Percentiles rank a stretch among this genome's conserved stretches.
phyloP scores from a whole-genome alignment of 2,113 vertebrate species.

The Sula dactylatra region DNA sequence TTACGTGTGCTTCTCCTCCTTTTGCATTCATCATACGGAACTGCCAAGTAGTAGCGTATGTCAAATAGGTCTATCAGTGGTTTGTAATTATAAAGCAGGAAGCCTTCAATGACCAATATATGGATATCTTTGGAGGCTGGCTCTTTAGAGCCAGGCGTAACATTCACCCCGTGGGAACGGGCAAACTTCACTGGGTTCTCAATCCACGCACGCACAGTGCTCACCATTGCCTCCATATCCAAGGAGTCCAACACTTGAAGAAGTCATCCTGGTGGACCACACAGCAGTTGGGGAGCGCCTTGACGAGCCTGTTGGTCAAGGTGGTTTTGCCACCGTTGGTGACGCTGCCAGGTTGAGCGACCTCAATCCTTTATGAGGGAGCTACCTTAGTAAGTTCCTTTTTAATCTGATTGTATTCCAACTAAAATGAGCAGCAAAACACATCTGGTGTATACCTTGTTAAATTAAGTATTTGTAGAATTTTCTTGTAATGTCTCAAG shows the following conservation, averaged over 20 bases:
- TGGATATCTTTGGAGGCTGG: conserved; percentile 72
- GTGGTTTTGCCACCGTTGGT: conserved; percentile 97
- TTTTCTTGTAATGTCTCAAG: neutral
- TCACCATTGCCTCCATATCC: conserved; percentile 97
- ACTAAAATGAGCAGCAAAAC: neutral
- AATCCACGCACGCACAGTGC: conserved; percentile 88
- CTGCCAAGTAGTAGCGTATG: conserved; percentile 86
- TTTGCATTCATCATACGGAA: conserved; percentile 93
- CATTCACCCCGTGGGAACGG: conserved; percentile 85
- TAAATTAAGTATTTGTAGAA: neutral
- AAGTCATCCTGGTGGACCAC: conserved; percentile 95
- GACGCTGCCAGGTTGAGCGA: no score
- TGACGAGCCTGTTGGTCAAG: conserved; percentile 81
- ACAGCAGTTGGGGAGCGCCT: conserved; percentile 89
- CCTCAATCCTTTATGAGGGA: neutral
- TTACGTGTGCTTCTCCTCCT: conserved; percentile 82
- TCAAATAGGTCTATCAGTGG: conserved; percentile 87
- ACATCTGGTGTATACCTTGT: neutral
- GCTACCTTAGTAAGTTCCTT: neutral
- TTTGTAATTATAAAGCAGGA: conserved; percentile 91
- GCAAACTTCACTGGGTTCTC: conserved; percentile 92
- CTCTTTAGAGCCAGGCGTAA: conserved; percentile 53
- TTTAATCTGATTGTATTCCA: neutral
- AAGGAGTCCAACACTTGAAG: conserved; percentile 85
- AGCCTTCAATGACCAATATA: conserved; percentile 92